phyloP scores from a whole-genome alignment of 37 sponge, comb jelly and placozoan species.

The Oscarella lobularis region DNA sequence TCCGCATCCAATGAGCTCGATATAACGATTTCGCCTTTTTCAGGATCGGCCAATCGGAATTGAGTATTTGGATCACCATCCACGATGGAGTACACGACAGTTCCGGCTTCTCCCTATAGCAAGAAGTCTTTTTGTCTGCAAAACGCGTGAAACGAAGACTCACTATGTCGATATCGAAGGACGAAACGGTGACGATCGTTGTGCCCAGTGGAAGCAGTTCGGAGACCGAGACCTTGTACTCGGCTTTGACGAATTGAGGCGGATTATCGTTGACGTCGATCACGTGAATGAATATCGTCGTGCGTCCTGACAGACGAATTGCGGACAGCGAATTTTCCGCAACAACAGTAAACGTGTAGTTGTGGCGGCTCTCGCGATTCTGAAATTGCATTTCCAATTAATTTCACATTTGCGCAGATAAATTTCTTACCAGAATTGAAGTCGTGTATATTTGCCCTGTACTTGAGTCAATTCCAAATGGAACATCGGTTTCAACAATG shows the following conservation, averaged over 20 bases:
- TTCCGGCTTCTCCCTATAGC: background rate
- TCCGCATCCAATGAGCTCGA: background rate
- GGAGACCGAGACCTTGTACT: constrained; percentile 18
- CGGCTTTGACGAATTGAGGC: constrained; percentile 21
- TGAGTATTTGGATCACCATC: background rate
- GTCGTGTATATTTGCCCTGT: background rate
- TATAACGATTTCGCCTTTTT: constrained; percentile 1
- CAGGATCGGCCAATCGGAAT: constrained; percentile 14
- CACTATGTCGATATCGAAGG: constrained; percentile 26
- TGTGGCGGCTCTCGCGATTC: constrained; percentile 30
- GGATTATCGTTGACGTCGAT: constrained; percentile 52
- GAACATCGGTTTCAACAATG: background rate
- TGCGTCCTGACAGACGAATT: constrained; percentile 19
- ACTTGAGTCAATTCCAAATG: background rate
- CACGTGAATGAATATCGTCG: constrained; percentile 11
- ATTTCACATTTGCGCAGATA: background rate
- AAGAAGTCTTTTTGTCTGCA: too few relatives aligned
- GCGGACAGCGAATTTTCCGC: constrained; percentile 61
- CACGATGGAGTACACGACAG: background rate
- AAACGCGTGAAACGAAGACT: too few relatives aligned
- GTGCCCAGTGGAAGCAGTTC: constrained; percentile 9
- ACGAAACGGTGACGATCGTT: constrained; percentile 13
- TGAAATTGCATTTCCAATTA: constrained; percentile 5
- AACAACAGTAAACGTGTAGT: constrained; percentile 14
- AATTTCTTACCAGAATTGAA: background rate